A percentile compares a stretch with the other conserved stretches of the same genome.
These are phyloP conservation scores for Lucilia sericata DNA, from an alignment of 1,140 invertebrate genomes.

Conservation along the genomic window DNA sequence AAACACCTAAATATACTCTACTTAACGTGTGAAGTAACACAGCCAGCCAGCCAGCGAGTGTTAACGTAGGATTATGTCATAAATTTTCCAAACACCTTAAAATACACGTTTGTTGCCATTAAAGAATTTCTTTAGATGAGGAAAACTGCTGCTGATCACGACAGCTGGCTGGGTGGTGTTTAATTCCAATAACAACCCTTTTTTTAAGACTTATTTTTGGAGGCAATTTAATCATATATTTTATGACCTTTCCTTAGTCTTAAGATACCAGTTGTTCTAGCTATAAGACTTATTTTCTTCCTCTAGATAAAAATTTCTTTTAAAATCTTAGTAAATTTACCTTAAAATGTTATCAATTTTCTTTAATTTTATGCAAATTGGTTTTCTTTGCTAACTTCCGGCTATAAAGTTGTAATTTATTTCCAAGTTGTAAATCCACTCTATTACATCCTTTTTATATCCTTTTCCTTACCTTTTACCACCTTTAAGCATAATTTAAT, in stretches of 20 bases:
- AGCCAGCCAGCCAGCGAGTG: neutral
- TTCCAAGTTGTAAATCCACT: neutral
- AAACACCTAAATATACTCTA: too few species aligned
- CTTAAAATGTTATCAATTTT: neutral
- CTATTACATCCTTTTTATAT: neutral
- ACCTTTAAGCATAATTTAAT: slow-evolving; percentile 1
- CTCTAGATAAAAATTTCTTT: neutral
- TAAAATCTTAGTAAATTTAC: neutral
- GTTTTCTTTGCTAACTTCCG: neutral
- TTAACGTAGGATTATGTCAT: slow-evolving; percentile 1
- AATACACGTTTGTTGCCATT: too few species aligned
- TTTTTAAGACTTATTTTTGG: neutral
- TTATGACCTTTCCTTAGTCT: neutral
- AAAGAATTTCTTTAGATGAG: neutral
- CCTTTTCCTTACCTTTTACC: neutral
- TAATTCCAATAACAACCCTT: neutral
- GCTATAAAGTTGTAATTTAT: neutral
- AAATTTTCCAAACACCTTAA: neutral
- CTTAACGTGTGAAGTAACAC: neutral
- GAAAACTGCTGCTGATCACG: neutral
- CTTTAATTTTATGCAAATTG: slow-evolving; percentile 7
- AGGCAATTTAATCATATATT: too few species aligned
- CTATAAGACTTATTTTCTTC: neutral
- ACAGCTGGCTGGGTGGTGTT: neutral
- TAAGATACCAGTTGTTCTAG: neutral